Evolutionary conservation across 2,797 vertebrate genomes (phyloP).

Genomic region (Lutjanus argentimaculatus): DNA sequence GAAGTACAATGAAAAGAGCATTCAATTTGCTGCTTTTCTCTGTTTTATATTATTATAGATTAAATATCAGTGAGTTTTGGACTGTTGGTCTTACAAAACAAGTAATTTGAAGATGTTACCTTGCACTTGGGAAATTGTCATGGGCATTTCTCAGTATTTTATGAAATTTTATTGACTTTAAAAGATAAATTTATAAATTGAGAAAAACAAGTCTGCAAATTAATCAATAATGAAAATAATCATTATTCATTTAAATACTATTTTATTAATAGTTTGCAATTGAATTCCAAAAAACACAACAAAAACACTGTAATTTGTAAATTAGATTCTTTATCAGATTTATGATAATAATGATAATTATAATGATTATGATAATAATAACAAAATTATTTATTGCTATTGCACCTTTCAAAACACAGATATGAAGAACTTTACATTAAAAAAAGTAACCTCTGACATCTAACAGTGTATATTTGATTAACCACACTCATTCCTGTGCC

Average conservation of each 20-base stretch:
- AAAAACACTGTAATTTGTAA: not conserved
- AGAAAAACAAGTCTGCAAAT: not conserved
- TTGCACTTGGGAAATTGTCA: too few relatives aligned
- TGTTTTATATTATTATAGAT: not conserved
- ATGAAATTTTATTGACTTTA: not conserved
- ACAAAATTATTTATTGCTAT: too few relatives aligned
- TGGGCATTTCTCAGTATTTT: not conserved
- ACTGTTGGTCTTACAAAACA: not conserved
- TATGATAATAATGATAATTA: not conserved
- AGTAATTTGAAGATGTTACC: not conserved
- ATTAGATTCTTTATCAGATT: not conserved
- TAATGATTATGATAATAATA: too few relatives aligned
- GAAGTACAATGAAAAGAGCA: too few relatives aligned
- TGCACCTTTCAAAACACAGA: too few relatives aligned
- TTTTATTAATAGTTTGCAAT: not conserved
- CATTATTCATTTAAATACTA: not conserved
- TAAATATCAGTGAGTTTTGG: accelerated
- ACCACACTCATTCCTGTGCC: not conserved
- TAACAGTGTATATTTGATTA: not conserved
- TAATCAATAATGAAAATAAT: not conserved
- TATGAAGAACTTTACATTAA: too few relatives aligned
- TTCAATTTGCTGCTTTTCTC: not conserved
- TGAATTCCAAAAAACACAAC: not conserved
- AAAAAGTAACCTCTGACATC: not conserved
- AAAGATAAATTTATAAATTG: not conserved